A percentile compares a stretch with the other conserved stretches of the same genome.
These are phyloP conservation scores for Formica exsecta DNA, from an alignment of 1,140 invertebrate genomes.

Conservation along the genomic window DNA sequence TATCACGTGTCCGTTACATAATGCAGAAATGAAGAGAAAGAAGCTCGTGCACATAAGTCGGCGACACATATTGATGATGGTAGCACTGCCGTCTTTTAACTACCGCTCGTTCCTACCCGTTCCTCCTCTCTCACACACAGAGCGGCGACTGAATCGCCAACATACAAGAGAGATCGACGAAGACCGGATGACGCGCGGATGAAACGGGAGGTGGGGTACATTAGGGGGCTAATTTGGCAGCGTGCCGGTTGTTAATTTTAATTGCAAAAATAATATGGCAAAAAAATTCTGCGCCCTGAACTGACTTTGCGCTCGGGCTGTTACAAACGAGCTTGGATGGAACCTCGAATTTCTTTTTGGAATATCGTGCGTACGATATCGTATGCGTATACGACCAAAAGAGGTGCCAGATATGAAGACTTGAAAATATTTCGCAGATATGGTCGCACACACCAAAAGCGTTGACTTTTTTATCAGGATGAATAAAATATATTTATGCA, in stretches of 20 bases:
- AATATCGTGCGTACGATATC: constrained; percentile 22
- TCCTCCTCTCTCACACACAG: constrained; percentile 12
- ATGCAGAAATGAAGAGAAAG: constrained; percentile 64
- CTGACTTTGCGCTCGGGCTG: constrained; percentile 4
- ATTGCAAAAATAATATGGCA: constrained; percentile 83
- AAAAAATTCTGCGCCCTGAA: constrained; percentile 69
- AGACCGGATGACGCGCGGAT: constrained; percentile 67
- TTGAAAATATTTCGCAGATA: constrained; percentile 41
- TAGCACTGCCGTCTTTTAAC: constrained; percentile 64
- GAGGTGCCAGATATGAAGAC: constrained; percentile 48
- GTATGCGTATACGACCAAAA: neutral
- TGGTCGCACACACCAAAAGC: neutral
- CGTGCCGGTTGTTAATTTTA: constrained; percentile 85
- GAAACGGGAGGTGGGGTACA: constrained; percentile 75
- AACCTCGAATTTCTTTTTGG: constrained; percentile 58
- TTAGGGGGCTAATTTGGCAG: constrained; percentile 85
- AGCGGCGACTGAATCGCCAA: constrained; percentile 53
- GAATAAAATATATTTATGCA: neutral
- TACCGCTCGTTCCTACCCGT: constrained; percentile 52
- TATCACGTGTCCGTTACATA: constrained; percentile 67
- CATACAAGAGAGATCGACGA: constrained; percentile 61
- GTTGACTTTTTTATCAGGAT: no score
- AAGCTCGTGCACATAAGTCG: constrained; percentile 71
- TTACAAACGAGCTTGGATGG: constrained; percentile 63
- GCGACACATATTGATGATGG: constrained; percentile 75